Conservation (phyloP, 2,888 invertebrate species). For the Dorcus parallelipipedus region DNA sequence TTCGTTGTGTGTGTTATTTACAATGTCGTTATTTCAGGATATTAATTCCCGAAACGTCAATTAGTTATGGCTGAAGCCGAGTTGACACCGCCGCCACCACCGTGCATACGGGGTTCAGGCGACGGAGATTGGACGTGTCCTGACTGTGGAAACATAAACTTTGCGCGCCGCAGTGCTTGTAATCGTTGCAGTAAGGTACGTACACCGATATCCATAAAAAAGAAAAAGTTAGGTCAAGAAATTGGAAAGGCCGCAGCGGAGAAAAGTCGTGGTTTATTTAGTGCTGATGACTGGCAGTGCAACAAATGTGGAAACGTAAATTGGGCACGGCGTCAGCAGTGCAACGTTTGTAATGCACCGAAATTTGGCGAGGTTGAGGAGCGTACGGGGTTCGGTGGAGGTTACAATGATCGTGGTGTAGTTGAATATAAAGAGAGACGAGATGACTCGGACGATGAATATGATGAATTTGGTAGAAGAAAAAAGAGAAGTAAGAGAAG, state of each 20-base stretch:
- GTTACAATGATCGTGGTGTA: conserved; percentile 92
- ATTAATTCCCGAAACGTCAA: background rate
- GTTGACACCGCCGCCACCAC: conserved; percentile 41
- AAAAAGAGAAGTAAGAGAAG: conserved; percentile 42
- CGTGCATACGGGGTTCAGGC: conserved; percentile 32
- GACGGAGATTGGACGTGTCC: conserved; percentile 66
- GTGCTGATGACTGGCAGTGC: conserved; percentile 99
- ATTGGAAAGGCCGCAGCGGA: conserved; percentile 98
- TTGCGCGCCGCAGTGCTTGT: conserved; percentile 84
- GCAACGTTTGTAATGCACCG: conserved; percentile 98
- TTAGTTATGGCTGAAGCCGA: conserved; percentile 40
- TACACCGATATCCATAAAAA: conserved; percentile 52
- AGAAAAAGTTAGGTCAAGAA: conserved; percentile 89
- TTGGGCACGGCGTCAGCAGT: conserved; percentile 93
- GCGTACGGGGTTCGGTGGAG: conserved; percentile 77
- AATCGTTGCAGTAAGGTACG: conserved; percentile 85
- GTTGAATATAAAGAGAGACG: conserved; percentile 92
- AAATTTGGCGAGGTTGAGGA: conserved; percentile 92
- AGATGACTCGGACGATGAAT: conserved; percentile 87
- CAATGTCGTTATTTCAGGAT: conserved; percentile 12
- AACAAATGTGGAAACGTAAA: conserved; percentile 99
- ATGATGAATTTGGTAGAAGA: conserved; percentile 70
- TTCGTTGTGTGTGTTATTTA: background rate
- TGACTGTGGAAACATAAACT: conserved; percentile 91
- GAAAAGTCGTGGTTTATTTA: conserved; percentile 91